Base-by-base conservation (phyloP, 2,888 invertebrate genomes). In the Drosophila heteroneura region DNA sequence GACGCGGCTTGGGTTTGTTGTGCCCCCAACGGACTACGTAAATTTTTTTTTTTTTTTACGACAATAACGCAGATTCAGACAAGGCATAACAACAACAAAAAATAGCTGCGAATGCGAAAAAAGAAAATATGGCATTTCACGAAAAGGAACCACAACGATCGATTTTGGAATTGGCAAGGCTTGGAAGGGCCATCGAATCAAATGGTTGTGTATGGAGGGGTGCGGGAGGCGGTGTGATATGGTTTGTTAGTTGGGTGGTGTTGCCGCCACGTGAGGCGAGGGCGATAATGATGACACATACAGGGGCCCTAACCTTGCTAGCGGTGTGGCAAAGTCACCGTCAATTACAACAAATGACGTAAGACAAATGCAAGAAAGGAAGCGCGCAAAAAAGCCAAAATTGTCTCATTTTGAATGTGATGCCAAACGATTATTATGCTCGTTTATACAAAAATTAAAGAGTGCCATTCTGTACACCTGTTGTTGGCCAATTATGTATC, bases 81-180 rank as follows among this genome's bases (percentile, higher is more conserved):
- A 68, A 30, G 65, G 47, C 63, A 68, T 28, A 51, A 61, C 33
- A 44, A 65, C 32, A 66, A 39, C 28, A 39, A 70, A 52, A 61
- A 64, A 61, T 73, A 73, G 67, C 57, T 54, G 44, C 70, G 60
- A 65, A 67, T 61, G 67, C 71, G 76, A 75, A 70, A 57, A 65
- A 52, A 60, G 53, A 44, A 64, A 61, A 85, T 82, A 82, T 79
- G 76, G 54, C 72, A 63, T 74, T 85, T 80, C 73, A 85, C 82
- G 85, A 84, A 84, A 81, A 69, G 77, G 76, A 83, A 81, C 83
- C 83, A 82, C 74, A 83, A 78, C 88, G 88, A 86, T 86, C 86
- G 88, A 90, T 90, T 86, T 88, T 79, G 82, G 79, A 89, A 85
- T 89, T 89, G 85, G 90, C 83, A 86, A 77, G 74, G 73, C 79